Evolutionary conservation across 2,797 vertebrate genomes (phyloP), one percentile per base, ranked within the genome.

Genomic region (Pelochelys cantorii): DNA sequence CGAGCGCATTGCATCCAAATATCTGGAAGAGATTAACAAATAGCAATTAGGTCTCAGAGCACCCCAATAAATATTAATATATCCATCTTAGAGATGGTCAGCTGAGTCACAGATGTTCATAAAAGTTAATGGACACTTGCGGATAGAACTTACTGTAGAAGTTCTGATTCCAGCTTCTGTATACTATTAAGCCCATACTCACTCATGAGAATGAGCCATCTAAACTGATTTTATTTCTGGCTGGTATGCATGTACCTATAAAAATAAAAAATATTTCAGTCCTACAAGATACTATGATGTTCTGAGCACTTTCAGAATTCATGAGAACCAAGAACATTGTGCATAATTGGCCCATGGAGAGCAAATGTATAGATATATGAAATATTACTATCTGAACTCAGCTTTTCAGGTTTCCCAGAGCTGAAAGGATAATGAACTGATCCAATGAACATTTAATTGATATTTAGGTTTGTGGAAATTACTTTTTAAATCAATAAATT

Each of bases 131-230:
- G 17, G 52, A 91, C 74, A 31, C 15, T 29, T 84, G 54, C 55
- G 80, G 84, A 78, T 81, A 74, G 81, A 90, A 85, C 0, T 0
- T 8, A 84, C n/a, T 25, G 74, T 85, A 86, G 81, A 91, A 86
- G 52, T 91, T 75, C 56, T 93, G 93, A 90, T 81, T 94, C 86
- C 57, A 93, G 74, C 88, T 92, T 90, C 92, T 89, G 81, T 85
- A 74, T 87, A 93, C 92, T 83, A 90, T 55, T 55, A 65, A 48
- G n/a, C 91, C 34, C 42, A 48, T 65, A 71, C 90, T 77, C 93
- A 4, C 31, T 77, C 90, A 22, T 54, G 27, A 92, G 86, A 91
- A 88, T n/a, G 31, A 34, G 53, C 42, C 42, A 48, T 48, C 42
- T 48, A 48, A 48, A 48, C 42, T 48, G 42, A 48, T 48, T 48